Evolutionary conservation across 2,888 invertebrate species (phyloP), one percentile per base, ranked within the genome.

Genomic region (Scaptomyza cyrtandrae): DNA sequence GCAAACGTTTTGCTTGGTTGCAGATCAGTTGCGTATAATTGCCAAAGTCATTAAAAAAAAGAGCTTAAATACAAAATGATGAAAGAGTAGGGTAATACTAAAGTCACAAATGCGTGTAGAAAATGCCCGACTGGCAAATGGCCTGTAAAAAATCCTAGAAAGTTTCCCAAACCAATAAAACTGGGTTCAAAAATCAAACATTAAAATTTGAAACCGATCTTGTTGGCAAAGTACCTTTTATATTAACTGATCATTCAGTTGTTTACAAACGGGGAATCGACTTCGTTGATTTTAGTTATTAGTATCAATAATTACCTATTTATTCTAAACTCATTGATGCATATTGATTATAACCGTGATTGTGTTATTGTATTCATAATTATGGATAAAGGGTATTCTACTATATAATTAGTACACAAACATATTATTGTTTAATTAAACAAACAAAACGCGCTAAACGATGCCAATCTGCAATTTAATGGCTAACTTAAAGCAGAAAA

Each of bases 1-100:
- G 67, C 76, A 80, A 80, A 79, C 75, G 78, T 63, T 69, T 24
- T 84, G 88, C 81, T 86, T 86, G 69, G 85, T 33, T 86, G 85
- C 80, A 56, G 88, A 86, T 86, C 84, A 76, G 71, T 76, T 86
- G 71, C 67, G 76, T 78, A 86, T 88, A 85, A 85, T 85, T 76
- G 78, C 70, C 71, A 78, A 83, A 88, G 72, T 61, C 74, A 86
- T 85, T 85, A 82, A 73, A 80, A 81, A 71, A 35, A 71, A 80
- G 79, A 65, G 35, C 9, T 14, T 54, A 55, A 69, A 71, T 44
- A 62, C 59, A 54, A 59, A 63, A 49, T 68, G 68, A 41, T 57
- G 53, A 56, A 57, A 75, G 64, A 75, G 55, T 48, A 71, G 45
- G 45, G 45, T 45, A 49, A 35, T 59, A 54, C 56, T 54, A 43